Percentiles rank a stretch among this genome's conserved stretches.
Evolutionary conservation across 35 echinoderm and acorn worm species (phyloP).

Genomic region (Hemicentrotus pulcherrimus): DNA sequence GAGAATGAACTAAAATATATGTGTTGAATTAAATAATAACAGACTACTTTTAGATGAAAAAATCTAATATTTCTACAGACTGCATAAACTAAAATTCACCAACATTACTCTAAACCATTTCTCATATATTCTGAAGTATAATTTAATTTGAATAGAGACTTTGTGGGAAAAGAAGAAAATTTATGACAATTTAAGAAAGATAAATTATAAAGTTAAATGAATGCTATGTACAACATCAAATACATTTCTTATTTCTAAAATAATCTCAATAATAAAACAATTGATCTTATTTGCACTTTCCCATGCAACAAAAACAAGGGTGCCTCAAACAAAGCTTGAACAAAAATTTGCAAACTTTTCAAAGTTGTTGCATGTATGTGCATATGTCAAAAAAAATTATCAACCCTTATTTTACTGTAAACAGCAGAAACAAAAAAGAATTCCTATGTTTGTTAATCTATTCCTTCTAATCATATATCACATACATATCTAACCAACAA

Average conservation of each 20-base stretch:
- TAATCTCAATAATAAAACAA: not conserved
- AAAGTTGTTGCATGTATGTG: not conserved
- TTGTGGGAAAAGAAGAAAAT: not conserved
- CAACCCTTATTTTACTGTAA: too few relatives aligned
- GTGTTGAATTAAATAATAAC: not conserved
- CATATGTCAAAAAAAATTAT: too few relatives aligned
- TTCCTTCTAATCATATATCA: too few relatives aligned
- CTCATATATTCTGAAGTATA: not conserved
- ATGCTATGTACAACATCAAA: not conserved
- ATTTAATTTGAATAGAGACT: not conserved
- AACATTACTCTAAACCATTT: not conserved
- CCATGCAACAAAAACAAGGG: not conserved
- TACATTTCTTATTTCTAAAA: not conserved
- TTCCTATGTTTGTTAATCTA: too few relatives aligned
- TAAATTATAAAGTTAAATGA: not conserved
- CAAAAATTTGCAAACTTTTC: not conserved
- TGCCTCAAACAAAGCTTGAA: not conserved
- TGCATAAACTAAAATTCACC: not conserved
- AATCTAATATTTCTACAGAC: not conserved
- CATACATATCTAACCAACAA: too few relatives aligned
- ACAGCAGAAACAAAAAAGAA: too few relatives aligned
- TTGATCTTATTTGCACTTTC: not conserved
- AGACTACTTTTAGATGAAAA: not conserved
- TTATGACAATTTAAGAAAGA: not conserved
- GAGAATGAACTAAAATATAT: not conserved